Evolutionary conservation across 2,113 vertebrate genomes (phyloP).

Genomic region (Ailuropoda melanoleuca): DNA sequence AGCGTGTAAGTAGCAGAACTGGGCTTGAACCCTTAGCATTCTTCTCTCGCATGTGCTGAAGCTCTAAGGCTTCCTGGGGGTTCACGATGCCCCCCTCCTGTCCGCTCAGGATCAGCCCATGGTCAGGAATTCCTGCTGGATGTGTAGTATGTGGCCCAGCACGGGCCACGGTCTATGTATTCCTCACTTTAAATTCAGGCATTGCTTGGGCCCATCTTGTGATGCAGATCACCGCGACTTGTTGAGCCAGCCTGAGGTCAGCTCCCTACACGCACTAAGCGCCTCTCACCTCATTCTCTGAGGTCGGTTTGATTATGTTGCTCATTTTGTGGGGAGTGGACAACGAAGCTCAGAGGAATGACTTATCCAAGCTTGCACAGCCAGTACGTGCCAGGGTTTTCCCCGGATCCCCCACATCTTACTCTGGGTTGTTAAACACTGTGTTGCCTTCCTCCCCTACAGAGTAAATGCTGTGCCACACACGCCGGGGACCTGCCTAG

Average conservation of each 20-base stretch:
- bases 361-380: not conserved
- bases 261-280: not conserved
- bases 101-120: rapidly evolving
- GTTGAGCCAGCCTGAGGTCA: not conserved
- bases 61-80: not conserved
- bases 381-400: not conserved
- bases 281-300: not conserved
- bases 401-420: not conserved
- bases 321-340: not conserved
- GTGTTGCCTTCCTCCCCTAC: not conserved
- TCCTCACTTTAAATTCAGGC: not conserved
- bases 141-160: not conserved
- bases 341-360: not conserved
- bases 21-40: not conserved
- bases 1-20: not conserved
- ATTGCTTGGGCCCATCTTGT: not conserved
- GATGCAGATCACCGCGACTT: no score
- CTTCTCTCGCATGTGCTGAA: rapidly evolving
- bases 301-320: not conserved
- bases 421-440: rapidly evolving
- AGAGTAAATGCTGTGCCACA: not conserved
- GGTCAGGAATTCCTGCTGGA: not conserved
- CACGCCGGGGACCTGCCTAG: rapidly evolving
- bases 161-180: not conserved
- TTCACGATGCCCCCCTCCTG: not conserved